Base-by-base conservation (phyloP, 2,888 invertebrate genomes). In the Pterostichus niger region DNA sequence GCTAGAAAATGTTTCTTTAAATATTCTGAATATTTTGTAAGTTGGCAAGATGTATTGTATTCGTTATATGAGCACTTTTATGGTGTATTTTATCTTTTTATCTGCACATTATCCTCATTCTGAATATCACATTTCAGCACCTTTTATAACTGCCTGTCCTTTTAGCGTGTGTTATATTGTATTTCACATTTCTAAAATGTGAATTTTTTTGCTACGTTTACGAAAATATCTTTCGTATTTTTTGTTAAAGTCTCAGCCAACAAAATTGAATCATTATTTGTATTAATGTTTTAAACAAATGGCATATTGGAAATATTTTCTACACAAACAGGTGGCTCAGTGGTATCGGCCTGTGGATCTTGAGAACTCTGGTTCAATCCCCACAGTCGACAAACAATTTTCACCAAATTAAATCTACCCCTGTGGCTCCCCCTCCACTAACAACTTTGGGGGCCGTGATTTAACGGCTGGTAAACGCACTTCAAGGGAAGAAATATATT, bases 61-160 rank as follows among this genome's bases (percentile, higher is more conserved):
- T 71, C 71, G 46, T 71, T 71, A 71, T 71, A 44, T 10, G 71
- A 71, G 71, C 71, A 46, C 44, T 71, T 71, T 71, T 71, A 71
- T 71, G 44, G 71, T 44, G 24, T 46, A 40, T 44, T 40, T 71
- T 71, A 71, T 71, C 71, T 71, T 71, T 71, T 71, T 71, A 71
- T 71, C 71, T 15, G 49, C 44, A 71, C 71, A 71, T 71, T 71
- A 71, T 71, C 17, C 71, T 71, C 46, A 71, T 71, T 49, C 31
- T 71, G 71, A 44, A 71, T 71, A 71, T 71, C 71, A 71, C 71
- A 71, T 71, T 71, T 71, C 71, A 11, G 15, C 71, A 71, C 71
- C 71, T 71, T 59, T 71, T 71, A 17, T 71, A 71, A 71, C 46
- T 9, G 44, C 44, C 17, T 71, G 71, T 71, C 71, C 71, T 49